These are phyloP conservation scores for Ecliptopera silaceata DNA, from an alignment of 2,888 invertebrate genomes.

Conservation along the genomic window DNA sequence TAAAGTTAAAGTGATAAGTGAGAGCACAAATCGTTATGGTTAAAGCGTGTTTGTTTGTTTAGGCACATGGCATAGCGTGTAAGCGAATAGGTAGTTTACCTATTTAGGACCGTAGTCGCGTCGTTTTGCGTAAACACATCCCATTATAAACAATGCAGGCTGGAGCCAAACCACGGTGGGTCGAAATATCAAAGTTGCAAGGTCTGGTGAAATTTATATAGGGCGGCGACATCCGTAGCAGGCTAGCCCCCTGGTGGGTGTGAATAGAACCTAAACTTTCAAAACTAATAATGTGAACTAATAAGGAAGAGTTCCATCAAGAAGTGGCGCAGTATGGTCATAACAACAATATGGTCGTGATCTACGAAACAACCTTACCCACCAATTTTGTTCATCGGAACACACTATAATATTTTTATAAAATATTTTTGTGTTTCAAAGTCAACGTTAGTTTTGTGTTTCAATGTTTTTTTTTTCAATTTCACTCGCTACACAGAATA, in stretches of 20 bases:
- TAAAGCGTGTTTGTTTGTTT: background rate
- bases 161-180: conserved; percentile 34
- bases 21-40: background rate
- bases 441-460: no score
- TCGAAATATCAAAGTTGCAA: conserved; percentile 47
- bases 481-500: no score
- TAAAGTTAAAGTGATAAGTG: no score
- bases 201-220: conserved; percentile 39
- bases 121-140: conserved; percentile 25
- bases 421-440: no score
- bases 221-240: conserved; percentile 49
- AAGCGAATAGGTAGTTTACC: background rate
- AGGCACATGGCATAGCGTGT: conserved; percentile 5
- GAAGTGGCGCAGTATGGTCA: background rate
- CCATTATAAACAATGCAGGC: conserved; percentile 41
- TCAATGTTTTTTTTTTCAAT: no score
- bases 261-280: conserved; percentile 40
- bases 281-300: conserved; percentile 41
- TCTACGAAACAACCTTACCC: background rate
- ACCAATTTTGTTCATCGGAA: no score
- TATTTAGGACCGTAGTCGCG: conserved; percentile 7
- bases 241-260: conserved; percentile 31
- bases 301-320: conserved; percentile 7
- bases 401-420: no score
- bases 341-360: background rate